These are phyloP conservation scores for Grammomys surdaster DNA, from an alignment of 2,113 vertebrate species.

Conservation along the genomic window DNA sequence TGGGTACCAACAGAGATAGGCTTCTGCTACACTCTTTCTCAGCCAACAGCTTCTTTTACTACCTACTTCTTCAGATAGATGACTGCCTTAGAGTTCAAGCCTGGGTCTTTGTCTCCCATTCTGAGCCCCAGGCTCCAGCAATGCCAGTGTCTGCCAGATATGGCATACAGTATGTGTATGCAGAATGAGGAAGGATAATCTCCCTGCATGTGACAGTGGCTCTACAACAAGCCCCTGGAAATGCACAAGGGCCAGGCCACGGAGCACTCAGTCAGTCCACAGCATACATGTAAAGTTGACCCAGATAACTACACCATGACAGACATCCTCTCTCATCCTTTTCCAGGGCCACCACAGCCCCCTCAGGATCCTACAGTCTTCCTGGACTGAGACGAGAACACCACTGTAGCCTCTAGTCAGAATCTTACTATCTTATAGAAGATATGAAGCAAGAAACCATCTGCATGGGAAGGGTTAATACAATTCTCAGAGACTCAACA, in stretches of 20 bases:
- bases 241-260: neutral
- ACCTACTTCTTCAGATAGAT: neutral
- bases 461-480: neutral
- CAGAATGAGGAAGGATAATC: neutral
- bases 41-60: neutral
- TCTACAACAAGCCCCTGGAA: neutral
- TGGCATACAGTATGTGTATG: neutral
- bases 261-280: no score
- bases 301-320: neutral
- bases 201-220: neutral
- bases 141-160: accelerated
- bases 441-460: neutral
- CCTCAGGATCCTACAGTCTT: neutral
- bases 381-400: accelerated
- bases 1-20: neutral
- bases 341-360: neutral
- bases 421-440: neutral
- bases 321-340: accelerated
- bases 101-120: neutral
- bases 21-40: neutral
- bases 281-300: neutral
- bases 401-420: neutral
- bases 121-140: neutral
- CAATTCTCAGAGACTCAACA: neutral
- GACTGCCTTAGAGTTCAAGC: neutral